phyloP scores from a whole-genome alignment of 1,140 invertebrate species.

The Campoletis sonorensis region DNA sequence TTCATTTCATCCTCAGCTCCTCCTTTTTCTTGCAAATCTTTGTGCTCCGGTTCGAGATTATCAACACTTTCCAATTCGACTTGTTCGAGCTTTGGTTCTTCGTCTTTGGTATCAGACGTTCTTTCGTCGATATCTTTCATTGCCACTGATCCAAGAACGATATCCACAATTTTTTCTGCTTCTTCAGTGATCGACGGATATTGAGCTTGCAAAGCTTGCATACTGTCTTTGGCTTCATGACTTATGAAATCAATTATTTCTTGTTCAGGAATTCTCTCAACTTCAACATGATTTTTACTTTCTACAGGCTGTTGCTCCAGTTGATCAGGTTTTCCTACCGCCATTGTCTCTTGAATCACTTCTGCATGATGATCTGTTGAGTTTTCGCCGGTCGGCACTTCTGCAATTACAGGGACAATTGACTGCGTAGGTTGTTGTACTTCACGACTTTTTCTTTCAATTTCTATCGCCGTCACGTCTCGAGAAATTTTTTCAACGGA shows the following conservation, averaged over 20 bases:
- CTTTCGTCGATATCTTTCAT: constrained; percentile 30
- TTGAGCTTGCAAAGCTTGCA: constrained; percentile 15
- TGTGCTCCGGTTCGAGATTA: background rate
- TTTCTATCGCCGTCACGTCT: background rate
- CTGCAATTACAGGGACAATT: background rate
- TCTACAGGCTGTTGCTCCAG: background rate
- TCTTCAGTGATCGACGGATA: constrained; percentile 2
- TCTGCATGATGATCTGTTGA: background rate
- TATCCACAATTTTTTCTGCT: constrained; percentile 28
- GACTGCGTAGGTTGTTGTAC: background rate
- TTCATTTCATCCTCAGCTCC: background rate
- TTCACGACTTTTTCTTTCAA: constrained; percentile 1
- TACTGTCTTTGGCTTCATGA: constrained; percentile 31
- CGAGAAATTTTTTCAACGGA: constrained; percentile 37
- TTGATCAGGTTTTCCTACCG: background rate
- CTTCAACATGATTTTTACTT: background rate
- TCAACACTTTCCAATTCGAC: constrained; percentile 16
- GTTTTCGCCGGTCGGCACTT: background rate
- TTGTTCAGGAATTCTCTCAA: background rate
- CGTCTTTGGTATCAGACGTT: background rate
- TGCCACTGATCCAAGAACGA: background rate
- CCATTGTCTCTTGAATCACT: background rate
- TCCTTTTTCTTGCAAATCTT: background rate
- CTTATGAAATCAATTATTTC: background rate
- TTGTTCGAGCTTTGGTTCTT: background rate